A percentile compares a stretch with the other conserved stretches of the same genome.
Evolutionary conservation across 2,797 vertebrate genomes (phyloP).

Genomic region (Helicolenus hilgendorfi): DNA sequence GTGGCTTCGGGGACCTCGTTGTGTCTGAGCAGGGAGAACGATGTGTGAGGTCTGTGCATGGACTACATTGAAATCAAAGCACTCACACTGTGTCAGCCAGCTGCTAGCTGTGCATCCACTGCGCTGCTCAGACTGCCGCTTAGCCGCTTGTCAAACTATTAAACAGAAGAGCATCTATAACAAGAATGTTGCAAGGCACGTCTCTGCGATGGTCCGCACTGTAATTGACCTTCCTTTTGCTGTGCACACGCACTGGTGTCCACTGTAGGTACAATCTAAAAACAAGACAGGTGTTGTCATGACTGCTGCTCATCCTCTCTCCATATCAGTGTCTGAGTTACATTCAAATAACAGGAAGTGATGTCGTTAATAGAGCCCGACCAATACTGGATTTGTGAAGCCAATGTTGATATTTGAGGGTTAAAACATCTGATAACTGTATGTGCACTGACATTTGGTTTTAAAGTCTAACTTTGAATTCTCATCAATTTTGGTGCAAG

Average conservation of each 20-base stretch:
- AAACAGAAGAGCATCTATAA: slow-evolving; percentile 6
- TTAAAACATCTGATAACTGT: not conserved
- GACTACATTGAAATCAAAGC: slow-evolving; percentile 29
- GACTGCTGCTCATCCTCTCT: slow-evolving; percentile 36
- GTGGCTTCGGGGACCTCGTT: slow-evolving; percentile 19
- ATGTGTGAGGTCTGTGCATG: slow-evolving; percentile 26
- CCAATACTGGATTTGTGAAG: slow-evolving; percentile 5
- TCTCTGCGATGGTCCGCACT: slow-evolving; percentile 8
- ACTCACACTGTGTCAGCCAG: slow-evolving; percentile 19
- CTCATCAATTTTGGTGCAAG: not conserved
- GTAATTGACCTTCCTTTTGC: slow-evolving; percentile 31
- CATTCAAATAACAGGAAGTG: not conserved
- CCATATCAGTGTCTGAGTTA: slow-evolving; percentile 34
- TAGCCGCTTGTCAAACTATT: slow-evolving; percentile 42
- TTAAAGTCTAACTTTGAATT: not conserved
- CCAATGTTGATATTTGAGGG: not conserved
- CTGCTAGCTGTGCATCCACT: slow-evolving; percentile 30
- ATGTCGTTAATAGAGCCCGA: not conserved
- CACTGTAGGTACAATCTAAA: slow-evolving; percentile 30
- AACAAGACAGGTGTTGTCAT: slow-evolving; percentile 23
- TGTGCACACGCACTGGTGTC: slow-evolving; percentile 1
- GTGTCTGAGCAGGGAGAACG: slow-evolving; percentile 13
- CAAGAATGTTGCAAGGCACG: not conserved
- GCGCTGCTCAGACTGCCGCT: slow-evolving; percentile 45
- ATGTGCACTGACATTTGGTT: not conserved